Percentiles rank a stretch among this genome's conserved stretches.
phyloP scores from a whole-genome alignment of 2,113 vertebrate species.

The Elephas maximus region DNA sequence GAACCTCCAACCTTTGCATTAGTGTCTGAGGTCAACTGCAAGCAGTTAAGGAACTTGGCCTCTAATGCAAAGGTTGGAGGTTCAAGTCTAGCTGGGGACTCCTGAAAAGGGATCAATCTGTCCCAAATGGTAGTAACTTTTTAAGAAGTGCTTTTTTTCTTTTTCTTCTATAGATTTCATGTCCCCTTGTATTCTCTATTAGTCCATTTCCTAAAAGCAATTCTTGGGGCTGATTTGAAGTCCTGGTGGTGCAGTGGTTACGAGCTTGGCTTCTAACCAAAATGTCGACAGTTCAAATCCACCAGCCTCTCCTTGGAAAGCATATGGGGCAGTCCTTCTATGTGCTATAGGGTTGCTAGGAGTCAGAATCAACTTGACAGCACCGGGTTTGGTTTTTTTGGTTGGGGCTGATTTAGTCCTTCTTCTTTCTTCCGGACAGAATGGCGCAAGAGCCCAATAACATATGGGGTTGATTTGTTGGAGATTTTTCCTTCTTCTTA shows the following conservation, averaged over 20 bases:
- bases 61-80: too few relatives aligned
- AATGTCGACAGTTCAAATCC: too few relatives aligned
- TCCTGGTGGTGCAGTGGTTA: too few relatives aligned
- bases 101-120: not conserved
- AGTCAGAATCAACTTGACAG: too few relatives aligned
- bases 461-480: not conserved
- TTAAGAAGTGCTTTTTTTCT: not conserved
- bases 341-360: too few relatives aligned
- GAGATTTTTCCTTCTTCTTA: not conserved
- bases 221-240: not conserved
- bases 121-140: not conserved
- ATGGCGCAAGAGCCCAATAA: slow-evolving; percentile 27
- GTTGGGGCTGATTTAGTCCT: not conserved
- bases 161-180: not conserved
- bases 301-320: too few relatives aligned
- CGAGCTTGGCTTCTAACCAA: too few relatives aligned
- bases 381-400: too few relatives aligned
- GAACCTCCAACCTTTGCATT: not conserved
- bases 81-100: not conserved
- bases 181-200: not conserved
- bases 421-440: slow-evolving; percentile 14
- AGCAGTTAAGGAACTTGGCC: too few relatives aligned
- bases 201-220: not conserved
- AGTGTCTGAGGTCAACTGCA: not conserved
- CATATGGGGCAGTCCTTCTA: too few relatives aligned